Conservation (phyloP, 2,113 vertebrate genomes). For the Argyrosomus japonicus region DNA sequence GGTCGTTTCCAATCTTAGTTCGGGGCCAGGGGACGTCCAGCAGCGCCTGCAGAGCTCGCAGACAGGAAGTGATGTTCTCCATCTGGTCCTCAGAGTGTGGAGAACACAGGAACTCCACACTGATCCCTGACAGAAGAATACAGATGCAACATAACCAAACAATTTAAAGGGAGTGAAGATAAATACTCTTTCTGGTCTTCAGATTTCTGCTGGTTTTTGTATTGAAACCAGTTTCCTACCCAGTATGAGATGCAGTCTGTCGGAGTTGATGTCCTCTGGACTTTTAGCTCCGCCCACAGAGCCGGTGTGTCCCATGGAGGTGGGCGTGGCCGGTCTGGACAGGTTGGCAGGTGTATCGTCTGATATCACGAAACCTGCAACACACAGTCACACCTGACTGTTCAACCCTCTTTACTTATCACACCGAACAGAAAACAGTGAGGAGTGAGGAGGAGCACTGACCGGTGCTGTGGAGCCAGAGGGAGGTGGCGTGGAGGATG, state of each 20-base stretch:
- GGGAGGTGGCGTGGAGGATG: constrained; percentile 90
- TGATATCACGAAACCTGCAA: constrained; percentile 82
- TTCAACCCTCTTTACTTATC: neutral
- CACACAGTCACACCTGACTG: neutral
- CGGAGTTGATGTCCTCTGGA: constrained; percentile 91
- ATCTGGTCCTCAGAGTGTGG: constrained; percentile 89
- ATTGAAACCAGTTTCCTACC: constrained; percentile 76
- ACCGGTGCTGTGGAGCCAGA: constrained; percentile 93
- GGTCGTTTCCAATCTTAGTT: constrained; percentile 91
- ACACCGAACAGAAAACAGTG: neutral
- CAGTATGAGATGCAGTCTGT: constrained; percentile 92
- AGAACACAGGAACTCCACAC: constrained; percentile 94
- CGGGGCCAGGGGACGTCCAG: constrained; percentile 90
- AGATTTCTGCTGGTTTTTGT: neutral
- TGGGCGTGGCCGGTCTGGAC: constrained; percentile 94
- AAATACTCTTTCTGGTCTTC: neutral
- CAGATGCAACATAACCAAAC: neutral
- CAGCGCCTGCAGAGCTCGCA: constrained; percentile 88
- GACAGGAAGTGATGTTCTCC: constrained; percentile 92
- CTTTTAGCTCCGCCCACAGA: constrained; percentile 86
- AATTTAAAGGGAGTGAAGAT: neutral
- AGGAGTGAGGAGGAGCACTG: neutral
- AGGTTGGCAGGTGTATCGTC: constrained; percentile 89
- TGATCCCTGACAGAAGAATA: constrained; percentile 85
- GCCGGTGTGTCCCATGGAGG: constrained; percentile 90